These are phyloP conservation scores for Callyntrura guangdongensis DNA, from an alignment of 2,888 invertebrate genomes.

Conservation along the genomic window DNA sequence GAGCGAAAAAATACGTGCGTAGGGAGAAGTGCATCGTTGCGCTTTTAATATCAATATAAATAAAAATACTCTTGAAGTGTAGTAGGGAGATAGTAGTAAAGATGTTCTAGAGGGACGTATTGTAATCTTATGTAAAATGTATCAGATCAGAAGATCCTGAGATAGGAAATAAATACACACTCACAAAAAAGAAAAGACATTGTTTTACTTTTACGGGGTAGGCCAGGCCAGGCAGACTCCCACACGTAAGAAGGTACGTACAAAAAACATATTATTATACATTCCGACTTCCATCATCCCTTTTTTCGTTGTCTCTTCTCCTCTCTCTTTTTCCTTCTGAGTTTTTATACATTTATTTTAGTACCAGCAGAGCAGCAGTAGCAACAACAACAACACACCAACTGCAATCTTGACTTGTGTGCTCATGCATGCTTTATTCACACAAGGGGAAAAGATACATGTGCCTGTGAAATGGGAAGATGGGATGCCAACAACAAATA, in stretches of 20 bases:
- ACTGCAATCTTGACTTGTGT: conserved; percentile 65
- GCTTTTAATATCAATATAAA: conserved; percentile 72
- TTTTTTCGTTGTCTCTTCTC: conserved; percentile 14
- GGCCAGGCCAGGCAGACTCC: not conserved
- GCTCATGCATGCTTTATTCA: conserved; percentile 68
- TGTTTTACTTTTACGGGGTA: conserved; percentile 48
- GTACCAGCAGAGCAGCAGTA: not conserved
- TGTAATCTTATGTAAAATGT: conserved; percentile 73
- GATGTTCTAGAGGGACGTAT: not conserved
- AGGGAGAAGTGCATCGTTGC: conserved; percentile 68
- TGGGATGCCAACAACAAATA: conserved; percentile 54
- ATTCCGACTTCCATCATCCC: conserved; percentile 55
- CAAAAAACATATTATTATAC: not conserved
- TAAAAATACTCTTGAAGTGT: conserved; percentile 20
- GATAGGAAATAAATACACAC: conserved; percentile 10
- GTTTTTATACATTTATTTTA: conserved; percentile 30
- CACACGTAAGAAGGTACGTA: conserved; percentile 24
- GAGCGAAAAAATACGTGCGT: conserved; percentile 1
- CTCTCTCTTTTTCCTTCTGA: conserved; percentile 28
- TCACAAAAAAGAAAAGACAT: conserved; percentile 56
- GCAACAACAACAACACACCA: conserved; percentile 57
- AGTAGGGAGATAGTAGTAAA: not conserved
- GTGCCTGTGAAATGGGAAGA: conserved; percentile 12
- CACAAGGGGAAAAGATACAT: conserved; percentile 41
- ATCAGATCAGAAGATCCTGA: conserved; percentile 65